A percentile compares a stretch with the other conserved stretches of the same genome.
These are phyloP conservation scores for Drosophila buzzatii DNA, from an alignment of 2,888 invertebrate genomes.

Conservation along the genomic window DNA sequence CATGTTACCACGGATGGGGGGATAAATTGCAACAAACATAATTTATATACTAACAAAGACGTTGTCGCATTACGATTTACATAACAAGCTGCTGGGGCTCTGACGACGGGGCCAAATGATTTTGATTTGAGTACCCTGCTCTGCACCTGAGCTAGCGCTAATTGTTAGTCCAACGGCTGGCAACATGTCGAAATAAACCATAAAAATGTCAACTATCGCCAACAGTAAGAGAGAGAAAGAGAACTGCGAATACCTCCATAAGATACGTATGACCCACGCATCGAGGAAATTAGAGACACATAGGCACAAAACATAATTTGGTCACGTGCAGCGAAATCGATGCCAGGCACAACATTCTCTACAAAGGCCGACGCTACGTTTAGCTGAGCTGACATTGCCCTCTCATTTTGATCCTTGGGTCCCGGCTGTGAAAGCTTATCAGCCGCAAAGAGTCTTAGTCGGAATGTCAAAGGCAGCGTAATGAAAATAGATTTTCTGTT, in stretches of 20 bases:
- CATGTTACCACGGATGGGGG: constrained; percentile 7
- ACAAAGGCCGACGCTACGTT: constrained; percentile 17
- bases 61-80: constrained; percentile 33
- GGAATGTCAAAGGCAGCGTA: constrained; percentile 29
- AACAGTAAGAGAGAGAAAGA: constrained; percentile 8
- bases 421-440: constrained; percentile 59
- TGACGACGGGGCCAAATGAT: constrained; percentile 49
- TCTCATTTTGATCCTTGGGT: constrained; percentile 46
- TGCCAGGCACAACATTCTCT: neutral
- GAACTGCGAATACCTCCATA: neutral
- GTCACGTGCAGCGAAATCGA: constrained; percentile 72
- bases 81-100: constrained; percentile 37
- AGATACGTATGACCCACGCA: constrained; percentile 34
- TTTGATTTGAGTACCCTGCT: constrained; percentile 34
- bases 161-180: constrained; percentile 57
- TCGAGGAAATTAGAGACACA: constrained; percentile 25
- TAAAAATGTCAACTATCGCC: constrained; percentile 44
- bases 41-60: constrained; percentile 60
- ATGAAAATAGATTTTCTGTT: constrained; percentile 72
- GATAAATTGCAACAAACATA: constrained; percentile 72
- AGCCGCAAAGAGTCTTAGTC: constrained; percentile 60
- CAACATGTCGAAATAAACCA: constrained; percentile 48
- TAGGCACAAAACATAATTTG: constrained; percentile 58
- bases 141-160: constrained; percentile 32
- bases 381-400: constrained; percentile 54